Base-by-base conservation (phyloP, 2,888 invertebrate species). In the Alloscopus bannaensis region DNA sequence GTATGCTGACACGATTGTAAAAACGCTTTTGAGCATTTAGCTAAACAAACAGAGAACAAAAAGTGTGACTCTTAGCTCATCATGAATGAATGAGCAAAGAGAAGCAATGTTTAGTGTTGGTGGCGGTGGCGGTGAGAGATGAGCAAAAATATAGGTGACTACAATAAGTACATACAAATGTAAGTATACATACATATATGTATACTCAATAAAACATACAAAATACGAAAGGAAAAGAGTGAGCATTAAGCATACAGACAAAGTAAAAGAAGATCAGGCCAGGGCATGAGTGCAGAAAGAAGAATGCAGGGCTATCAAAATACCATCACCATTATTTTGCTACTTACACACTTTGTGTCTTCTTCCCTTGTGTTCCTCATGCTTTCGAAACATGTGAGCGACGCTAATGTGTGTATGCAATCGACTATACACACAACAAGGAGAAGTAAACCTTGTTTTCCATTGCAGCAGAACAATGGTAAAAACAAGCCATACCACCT, bases 231-330 rank as follows among this genome's bases (percentile, higher is more conserved):
- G 18, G 8, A 26, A 57, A 26, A 26, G 28, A 57, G n/a, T 29
- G 29, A 28, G 57, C 22, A 28, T 36, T 13, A 28, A 47, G 18
- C 11, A 50, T 50, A 2, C 3, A 18, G 18, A n/a, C n/a, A n/a
- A n/a, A 57, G 45, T 59, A 64, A 77, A 77, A 77, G 77, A 77
- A 77, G 77, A 77, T 70, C 70, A 77, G 69, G 69, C 77, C 70
- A 70, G 77, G 70, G 77, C 77, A 77, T 77, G 70, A 77, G 76
- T 66, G 64, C 71, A 52, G 59, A 71, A 45, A 47, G 62, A 71
- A 64, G 77, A 77, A 77, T 77, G 77, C 70, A 29, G 69, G 70
- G 62, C 77, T 70, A 77, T 77, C 70, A 77, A 77, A 77, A 69
- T 64, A 64, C 64, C 68, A 77, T 77, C 62, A 77, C 77, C 64